Evolutionary conservation across 2,797 vertebrate genomes (phyloP).

Genomic region (Pseudochaenichthys georgianus): DNA sequence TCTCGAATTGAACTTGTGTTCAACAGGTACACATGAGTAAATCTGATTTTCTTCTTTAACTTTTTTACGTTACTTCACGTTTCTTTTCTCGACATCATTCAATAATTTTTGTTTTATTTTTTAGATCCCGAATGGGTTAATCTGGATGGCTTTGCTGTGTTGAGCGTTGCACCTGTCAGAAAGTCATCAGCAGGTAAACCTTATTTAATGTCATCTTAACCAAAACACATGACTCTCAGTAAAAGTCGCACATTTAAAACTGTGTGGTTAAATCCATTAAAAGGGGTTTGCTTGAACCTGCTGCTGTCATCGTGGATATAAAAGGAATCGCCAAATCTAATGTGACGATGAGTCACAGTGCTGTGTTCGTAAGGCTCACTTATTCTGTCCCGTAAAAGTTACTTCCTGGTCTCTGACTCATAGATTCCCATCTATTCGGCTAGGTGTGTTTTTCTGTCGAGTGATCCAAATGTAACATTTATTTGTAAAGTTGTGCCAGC

Average conservation of each 20-base stretch:
- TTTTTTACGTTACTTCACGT: not conserved
- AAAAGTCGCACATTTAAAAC: conserved; percentile 10
- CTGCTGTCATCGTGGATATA: conserved; percentile 39
- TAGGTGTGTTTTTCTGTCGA: conserved; percentile 34
- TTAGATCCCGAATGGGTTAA: conserved; percentile 86
- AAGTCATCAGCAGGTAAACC: conserved; percentile 82
- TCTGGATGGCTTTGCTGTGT: conserved; percentile 86
- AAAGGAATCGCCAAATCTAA: conserved; percentile 18
- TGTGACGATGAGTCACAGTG: conserved; percentile 30
- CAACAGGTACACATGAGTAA: not conserved
- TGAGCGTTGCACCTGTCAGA: conserved; percentile 80
- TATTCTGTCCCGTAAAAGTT: conserved; percentile 18
- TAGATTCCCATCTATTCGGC: conserved; percentile 31
- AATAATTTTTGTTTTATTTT: conserved; percentile 41
- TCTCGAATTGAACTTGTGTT: not conserved
- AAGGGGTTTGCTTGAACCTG: conserved; percentile 8
- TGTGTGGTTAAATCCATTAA: conserved; percentile 10
- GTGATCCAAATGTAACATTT: conserved; percentile 30
- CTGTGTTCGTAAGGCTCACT: conserved; percentile 16
- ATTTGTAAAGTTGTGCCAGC: not conserved
- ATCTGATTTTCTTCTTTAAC: not conserved
- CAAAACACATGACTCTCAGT: conserved; percentile 11
- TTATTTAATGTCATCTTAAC: conserved; percentile 36
- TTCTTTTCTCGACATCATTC: conserved; percentile 3
- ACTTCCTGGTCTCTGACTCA: conserved; percentile 34